These are phyloP conservation scores for Meloe dianella DNA, from an alignment of 2,888 invertebrate species.

Conservation along the genomic window DNA sequence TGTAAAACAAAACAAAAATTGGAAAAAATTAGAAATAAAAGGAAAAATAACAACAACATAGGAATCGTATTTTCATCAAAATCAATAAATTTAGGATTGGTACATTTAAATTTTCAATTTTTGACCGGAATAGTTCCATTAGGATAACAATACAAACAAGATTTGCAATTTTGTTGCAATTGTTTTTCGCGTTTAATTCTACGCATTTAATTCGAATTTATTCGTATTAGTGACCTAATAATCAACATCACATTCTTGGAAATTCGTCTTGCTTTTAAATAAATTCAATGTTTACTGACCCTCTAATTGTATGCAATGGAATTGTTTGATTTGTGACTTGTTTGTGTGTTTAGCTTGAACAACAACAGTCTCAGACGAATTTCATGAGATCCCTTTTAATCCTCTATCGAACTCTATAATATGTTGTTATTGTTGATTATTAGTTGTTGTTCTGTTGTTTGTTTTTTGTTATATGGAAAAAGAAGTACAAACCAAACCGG, in stretches of 20 bases:
- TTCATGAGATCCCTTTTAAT: neutral
- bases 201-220: slow-evolving; percentile 15
- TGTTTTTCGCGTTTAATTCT: neutral
- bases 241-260: slow-evolving; percentile 1
- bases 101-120: slow-evolving; percentile 8
- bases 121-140: neutral
- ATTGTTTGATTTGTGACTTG: slow-evolving; percentile 14
- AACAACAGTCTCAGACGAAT: neutral
- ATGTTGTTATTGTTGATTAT: neutral
- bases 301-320: slow-evolving; percentile 18
- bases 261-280: slow-evolving; percentile 20
- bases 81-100: neutral
- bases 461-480: neutral
- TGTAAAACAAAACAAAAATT: no score
- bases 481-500: neutral
- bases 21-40: no score
- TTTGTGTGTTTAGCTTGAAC: neutral
- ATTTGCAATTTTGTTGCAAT: neutral
- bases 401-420: neutral
- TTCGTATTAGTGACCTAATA: slow-evolving; percentile 18
- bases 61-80: neutral
- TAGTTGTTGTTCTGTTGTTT: no score
- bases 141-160: neutral
- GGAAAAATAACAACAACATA: neutral
- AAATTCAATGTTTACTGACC: slow-evolving; percentile 24